phyloP scores from a whole-genome alignment of 1,140 invertebrate genomes.

The Zaprionus gabonicus region DNA sequence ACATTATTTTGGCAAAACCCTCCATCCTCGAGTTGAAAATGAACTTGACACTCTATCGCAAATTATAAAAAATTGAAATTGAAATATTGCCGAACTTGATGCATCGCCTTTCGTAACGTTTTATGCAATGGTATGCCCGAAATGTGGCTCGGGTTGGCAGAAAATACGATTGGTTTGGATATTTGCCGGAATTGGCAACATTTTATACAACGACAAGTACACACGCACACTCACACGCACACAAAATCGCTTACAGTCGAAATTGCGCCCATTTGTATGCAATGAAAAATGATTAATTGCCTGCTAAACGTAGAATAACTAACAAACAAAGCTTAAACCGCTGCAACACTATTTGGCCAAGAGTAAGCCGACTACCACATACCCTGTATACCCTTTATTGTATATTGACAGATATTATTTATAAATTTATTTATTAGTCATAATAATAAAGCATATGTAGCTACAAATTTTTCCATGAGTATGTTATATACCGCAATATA shows the following conservation, averaged over 20 bases:
- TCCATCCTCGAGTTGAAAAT: not conserved
- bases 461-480: too few relatives aligned
- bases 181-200: slow-evolving; percentile 49
- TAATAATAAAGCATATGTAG: not conserved
- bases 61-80: slow-evolving; percentile 7
- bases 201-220: slow-evolving; percentile 48
- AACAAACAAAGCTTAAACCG: slow-evolving; percentile 61
- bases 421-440: not conserved
- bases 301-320: slow-evolving; percentile 75
- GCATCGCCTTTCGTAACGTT: not conserved
- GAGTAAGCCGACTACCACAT: not conserved
- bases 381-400: not conserved
- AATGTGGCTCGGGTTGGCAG: slow-evolving; percentile 8
- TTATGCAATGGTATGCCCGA: not conserved
- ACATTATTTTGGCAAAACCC: not conserved
- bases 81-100: not conserved
- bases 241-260: slow-evolving; percentile 12
- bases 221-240: not conserved
- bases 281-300: slow-evolving; percentile 82
- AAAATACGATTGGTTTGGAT: slow-evolving; percentile 57
- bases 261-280: slow-evolving; percentile 69
- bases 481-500: too few relatives aligned
- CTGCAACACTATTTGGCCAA: not conserved
- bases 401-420: not conserved
- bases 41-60: not conserved